Base-by-base conservation (phyloP, 2,113 vertebrate species). In the Eudyptes chrysolophus region DNA sequence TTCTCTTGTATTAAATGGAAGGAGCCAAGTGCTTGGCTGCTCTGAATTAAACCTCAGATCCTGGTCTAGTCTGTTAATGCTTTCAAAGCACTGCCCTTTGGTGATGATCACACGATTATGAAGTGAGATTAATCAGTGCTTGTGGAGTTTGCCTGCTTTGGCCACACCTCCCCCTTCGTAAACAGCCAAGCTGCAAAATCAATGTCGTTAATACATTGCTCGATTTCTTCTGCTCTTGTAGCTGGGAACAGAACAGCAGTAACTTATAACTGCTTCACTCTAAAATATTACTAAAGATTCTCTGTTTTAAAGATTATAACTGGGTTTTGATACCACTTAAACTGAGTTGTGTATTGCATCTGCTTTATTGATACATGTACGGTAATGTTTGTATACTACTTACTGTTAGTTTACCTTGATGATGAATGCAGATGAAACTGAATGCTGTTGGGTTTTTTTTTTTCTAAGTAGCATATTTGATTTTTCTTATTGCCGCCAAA, bases 401-500 rank as follows among this genome's bases (percentile, higher is more conserved):
- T 52, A 10, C 58, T 46, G 19, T 44, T 42, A 3, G 66, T 46
- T 74, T 72, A 72, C 68, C 81, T 22, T 52, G 91, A 30, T 30
- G 46, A 49, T 38, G 70, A 80, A 7, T 66, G 71, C 48, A 79
- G 88, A 61, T 62, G 75, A 80, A 65, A 75, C 66, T 61, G 70
- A 61, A 62, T 4, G 8, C 79, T 86, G 51, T 24, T 77, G 92
- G 76, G 17, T 54, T 87, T 81, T 84, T 48, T 36, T 36, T 51
- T 60, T 74, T 30, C 66, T 83, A 38, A 66, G 88, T 81, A 65
- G 80, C 77, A 71, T 92, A 76, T 92, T 95, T 95, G 62, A 82
- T 88, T 81, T 96, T 92, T 92, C 87, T 88, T 64, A 26, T 52
- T 60, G 38, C 70, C 16, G 61, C 93, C 94, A 96, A 90, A 87